A percentile compares a stretch with the other conserved stretches of the same genome.
These are phyloP conservation scores for Gallinago media DNA, from an alignment of 2,113 vertebrate genomes.

Conservation along the genomic window DNA sequence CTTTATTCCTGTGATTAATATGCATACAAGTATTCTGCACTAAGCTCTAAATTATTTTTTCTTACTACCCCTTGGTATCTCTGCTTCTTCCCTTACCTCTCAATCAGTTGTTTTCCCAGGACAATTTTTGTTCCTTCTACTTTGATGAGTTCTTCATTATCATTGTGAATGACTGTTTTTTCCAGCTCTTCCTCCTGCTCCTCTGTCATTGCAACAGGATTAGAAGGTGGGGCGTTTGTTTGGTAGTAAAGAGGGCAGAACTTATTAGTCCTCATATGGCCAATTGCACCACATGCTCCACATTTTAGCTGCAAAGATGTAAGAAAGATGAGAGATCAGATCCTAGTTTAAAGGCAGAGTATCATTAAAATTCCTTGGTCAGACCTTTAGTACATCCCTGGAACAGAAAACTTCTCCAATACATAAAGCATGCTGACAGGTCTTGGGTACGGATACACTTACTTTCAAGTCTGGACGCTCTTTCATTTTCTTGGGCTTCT, in stretches of 20 bases:
- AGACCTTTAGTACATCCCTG: neutral
- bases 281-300: slow-evolving; percentile 96
- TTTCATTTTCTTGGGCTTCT: slow-evolving; percentile 96
- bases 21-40: neutral
- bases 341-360: neutral
- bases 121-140: slow-evolving; percentile 99
- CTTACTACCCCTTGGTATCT: neutral
- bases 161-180: slow-evolving; percentile 97
- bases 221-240: slow-evolving; percentile 96
- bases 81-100: slow-evolving; percentile 82
- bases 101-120: slow-evolving; percentile 96
- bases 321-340: neutral
- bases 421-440: neutral
- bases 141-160: slow-evolving; percentile 98
- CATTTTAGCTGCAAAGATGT: slow-evolving; percentile 88
- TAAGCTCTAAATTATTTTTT: neutral
- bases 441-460: neutral
- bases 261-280: slow-evolving; percentile 99
- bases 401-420: neutral
- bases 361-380: neutral
- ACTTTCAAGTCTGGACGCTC: slow-evolving; percentile 98
- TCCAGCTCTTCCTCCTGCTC: slow-evolving; percentile 98
- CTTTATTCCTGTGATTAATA: neutral
- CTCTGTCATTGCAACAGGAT: slow-evolving; percentile 98
- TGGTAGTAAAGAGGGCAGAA: slow-evolving; percentile 99